Evolutionary conservation across 2,888 invertebrate species (phyloP), one percentile per base, ranked within the genome.

Genomic region (Cactoblastis cactorum): DNA sequence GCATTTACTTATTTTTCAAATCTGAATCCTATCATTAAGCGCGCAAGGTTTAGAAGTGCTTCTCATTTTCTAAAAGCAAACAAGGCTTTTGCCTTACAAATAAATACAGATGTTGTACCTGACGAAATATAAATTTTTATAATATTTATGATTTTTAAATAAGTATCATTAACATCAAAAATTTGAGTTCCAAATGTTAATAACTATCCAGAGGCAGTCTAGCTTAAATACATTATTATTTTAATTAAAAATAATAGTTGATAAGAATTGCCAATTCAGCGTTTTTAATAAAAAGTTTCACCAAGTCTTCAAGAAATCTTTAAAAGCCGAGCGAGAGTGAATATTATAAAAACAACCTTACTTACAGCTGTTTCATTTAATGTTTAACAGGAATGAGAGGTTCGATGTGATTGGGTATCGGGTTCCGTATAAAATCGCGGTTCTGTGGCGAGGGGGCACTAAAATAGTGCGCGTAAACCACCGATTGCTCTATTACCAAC

Each of bases 391-490:
- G 18, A 46, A 46, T 46, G 46, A 35, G 46, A 46, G 18, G 22
- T 46, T 46, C 35, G 19, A 46, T 35, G 46, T 46, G 46, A 46
- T 35, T 46, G 46, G 46, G 35, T 35, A 46, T 35, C 14, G 22
- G 15, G 22, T 9, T 46, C 46, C 46, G 18, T 46, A 46, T 46
- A 46, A 46, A 45, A 46, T 37, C 22, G 19, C 1, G 12, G 19
- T 22, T 45, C 35, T 35, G 46, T 46, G 46, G 46, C 46, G 22
- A 35, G 4, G 15, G 28, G 17, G 35, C 34, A 46, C 46, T 46
- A 35, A 46, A 46, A 46, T 46, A 35, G 46, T 45, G 45, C 9
- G 18, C 22, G 5, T 46, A 46, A 46, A 46, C 35, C 35, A 22
- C 46, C 34, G 34, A 19, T 33, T 18, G 9, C 18, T 28, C 24